Percentiles rank a stretch among this genome's conserved stretches.
Conservation (phyloP, 2,113 vertebrate species). For the Danio rerio region GRCz12tu NC_133181.1:43878501-43879000, state of each 20-base stretch:
- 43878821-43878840: neutral
- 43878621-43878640: slow-evolving; percentile 1
- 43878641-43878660: neutral
- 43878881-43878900: neutral
- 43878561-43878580: neutral
- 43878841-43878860: neutral
- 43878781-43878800: neutral
- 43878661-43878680: slow-evolving; percentile 2
- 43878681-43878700: neutral
- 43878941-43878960: neutral
- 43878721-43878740: slow-evolving; percentile 7
- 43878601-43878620: neutral
- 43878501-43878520: neutral
- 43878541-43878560: neutral
- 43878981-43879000: too few relatives aligned
- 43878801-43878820: neutral
- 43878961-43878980: too few relatives aligned
- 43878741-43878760: slow-evolving; percentile 31
- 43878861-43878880: neutral
- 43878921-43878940: neutral
- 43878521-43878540: neutral
- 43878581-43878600: neutral
- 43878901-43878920: neutral
- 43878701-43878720: slow-evolving; percentile 14
- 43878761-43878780: slow-evolving; percentile 1